A percentile compares a stretch with the other conserved stretches of the same genome.
phyloP scores from a whole-genome alignment of 2,797 vertebrate genomes.

The Arnoldichthys spilopterus region DNA sequence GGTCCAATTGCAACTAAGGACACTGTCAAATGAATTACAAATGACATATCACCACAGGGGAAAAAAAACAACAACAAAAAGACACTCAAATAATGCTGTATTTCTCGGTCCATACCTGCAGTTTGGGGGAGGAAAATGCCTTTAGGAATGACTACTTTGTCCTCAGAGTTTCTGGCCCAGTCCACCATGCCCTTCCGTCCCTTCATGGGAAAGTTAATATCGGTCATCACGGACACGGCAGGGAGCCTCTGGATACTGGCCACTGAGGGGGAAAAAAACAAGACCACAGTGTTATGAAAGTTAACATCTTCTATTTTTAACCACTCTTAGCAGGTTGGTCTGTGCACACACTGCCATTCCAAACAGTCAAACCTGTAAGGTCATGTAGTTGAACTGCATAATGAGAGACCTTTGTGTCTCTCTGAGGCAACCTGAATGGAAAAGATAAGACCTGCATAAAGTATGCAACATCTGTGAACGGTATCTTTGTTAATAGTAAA shows the following conservation, averaged over 20 bases:
- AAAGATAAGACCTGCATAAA: background rate
- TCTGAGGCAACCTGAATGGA: background rate
- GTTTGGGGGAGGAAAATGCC: slow-evolving; percentile 93
- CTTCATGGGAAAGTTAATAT: slow-evolving; percentile 99
- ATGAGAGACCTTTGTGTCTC: background rate
- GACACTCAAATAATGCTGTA: background rate
- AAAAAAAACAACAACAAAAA: background rate
- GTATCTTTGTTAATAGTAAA: background rate
- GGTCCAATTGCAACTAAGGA: background rate
- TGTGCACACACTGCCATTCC: background rate
- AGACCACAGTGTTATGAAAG: slow-evolving; percentile 1
- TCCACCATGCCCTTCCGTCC: slow-evolving; percentile 99
- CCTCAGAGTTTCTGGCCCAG: slow-evolving; percentile 98
- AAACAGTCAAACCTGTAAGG: background rate
- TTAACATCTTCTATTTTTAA: slow-evolving; percentile 2
- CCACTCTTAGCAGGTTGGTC: background rate
- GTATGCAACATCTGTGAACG: background rate
- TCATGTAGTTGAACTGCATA: background rate
- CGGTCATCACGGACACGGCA: slow-evolving; percentile 94
- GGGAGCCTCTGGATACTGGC: slow-evolving; percentile 98
- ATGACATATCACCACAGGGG: background rate
- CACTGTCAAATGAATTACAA: background rate
- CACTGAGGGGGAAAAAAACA: slow-evolving; percentile 77
- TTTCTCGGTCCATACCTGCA: slow-evolving; percentile 82
- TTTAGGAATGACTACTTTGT: slow-evolving; percentile 97